These are phyloP conservation scores for Pocillopora verrucosa DNA, from an alignment of 64 coral and sea anemone species.

Conservation along the genomic window DNA sequence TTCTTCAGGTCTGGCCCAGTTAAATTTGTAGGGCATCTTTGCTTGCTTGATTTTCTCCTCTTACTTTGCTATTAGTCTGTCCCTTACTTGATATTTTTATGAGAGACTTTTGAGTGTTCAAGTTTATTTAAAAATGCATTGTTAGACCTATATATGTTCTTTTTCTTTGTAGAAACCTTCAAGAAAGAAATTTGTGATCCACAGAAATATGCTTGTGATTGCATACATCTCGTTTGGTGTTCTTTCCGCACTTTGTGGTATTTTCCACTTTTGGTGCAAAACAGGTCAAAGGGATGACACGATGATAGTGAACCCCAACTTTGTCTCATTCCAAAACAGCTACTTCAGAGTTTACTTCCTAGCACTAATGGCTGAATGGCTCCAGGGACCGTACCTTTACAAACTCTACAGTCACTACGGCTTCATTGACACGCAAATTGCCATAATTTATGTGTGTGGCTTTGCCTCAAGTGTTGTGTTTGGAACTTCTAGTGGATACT, in stretches of 20 bases:
- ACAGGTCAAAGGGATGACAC: conserved; percentile 47
- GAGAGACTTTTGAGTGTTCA: not conserved
- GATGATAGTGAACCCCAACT: conserved; percentile 82
- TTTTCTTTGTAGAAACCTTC: not conserved
- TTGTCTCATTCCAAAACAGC: conserved; percentile 79
- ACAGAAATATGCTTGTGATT: conserved; percentile 79
- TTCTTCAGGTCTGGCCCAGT: too few relatives aligned
- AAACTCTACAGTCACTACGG: conserved; percentile 95
- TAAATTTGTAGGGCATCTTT: too few relatives aligned
- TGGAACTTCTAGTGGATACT: conserved; percentile 82
- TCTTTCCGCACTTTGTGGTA: conserved; percentile 51
- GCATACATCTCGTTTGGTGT: conserved; percentile 69
- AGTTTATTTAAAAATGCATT: too few relatives aligned
- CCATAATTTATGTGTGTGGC: conserved; percentile 93
- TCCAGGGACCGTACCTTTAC: conserved; percentile 90
- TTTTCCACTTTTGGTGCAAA: conserved; percentile 81
- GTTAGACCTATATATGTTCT: not conserved
- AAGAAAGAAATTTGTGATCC: not conserved
- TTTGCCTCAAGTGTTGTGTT: conserved; percentile 95
- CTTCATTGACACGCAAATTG: conserved; percentile 97
- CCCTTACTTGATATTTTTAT: too few relatives aligned
- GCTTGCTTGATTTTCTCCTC: too few relatives aligned
- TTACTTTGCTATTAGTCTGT: too few relatives aligned
- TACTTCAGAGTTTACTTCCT: conserved; percentile 94
- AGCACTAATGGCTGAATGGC: conserved; percentile 95